Evolutionary conservation across 2,888 invertebrate species (phyloP).

Genomic region (Aquatica leii): DNA sequence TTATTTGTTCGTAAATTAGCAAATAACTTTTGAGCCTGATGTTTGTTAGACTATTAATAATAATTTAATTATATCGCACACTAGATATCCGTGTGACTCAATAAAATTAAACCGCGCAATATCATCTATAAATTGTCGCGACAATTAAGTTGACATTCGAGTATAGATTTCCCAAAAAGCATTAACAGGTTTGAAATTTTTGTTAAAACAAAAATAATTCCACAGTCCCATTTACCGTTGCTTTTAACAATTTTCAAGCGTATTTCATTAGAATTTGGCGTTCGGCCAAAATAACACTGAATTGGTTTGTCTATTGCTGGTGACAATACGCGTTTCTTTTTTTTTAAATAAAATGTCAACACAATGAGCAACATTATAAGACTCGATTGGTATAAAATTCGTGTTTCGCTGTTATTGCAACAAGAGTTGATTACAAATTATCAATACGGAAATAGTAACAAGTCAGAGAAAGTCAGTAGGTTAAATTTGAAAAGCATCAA

Average conservation of each 20-base stretch:
- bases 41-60: too few species aligned
- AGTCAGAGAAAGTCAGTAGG: constrained; percentile 30
- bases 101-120: too few species aligned
- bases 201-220: background rate
- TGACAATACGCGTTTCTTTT: background rate
- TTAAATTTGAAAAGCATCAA: constrained; percentile 30
- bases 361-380: background rate
- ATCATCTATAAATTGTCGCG: too few species aligned
- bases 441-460: constrained; percentile 32
- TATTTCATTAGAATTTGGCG: constrained; percentile 17
- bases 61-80: too few species aligned
- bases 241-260: constrained; percentile 1
- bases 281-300: background rate
- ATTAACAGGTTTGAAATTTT: background rate
- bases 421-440: constrained; percentile 25
- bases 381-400: background rate
- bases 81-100: too few species aligned
- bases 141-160: too few species aligned
- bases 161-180: too few species aligned
- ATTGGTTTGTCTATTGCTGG: constrained; percentile 8
- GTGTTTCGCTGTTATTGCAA: constrained; percentile 9
- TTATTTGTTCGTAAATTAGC: constrained; percentile 4
- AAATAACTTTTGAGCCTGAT: too few species aligned
- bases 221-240: background rate
- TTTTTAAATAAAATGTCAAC: constrained; percentile 3